Conservation (phyloP, 2,888 invertebrate genomes). For the Chouioia cunea region DNA sequence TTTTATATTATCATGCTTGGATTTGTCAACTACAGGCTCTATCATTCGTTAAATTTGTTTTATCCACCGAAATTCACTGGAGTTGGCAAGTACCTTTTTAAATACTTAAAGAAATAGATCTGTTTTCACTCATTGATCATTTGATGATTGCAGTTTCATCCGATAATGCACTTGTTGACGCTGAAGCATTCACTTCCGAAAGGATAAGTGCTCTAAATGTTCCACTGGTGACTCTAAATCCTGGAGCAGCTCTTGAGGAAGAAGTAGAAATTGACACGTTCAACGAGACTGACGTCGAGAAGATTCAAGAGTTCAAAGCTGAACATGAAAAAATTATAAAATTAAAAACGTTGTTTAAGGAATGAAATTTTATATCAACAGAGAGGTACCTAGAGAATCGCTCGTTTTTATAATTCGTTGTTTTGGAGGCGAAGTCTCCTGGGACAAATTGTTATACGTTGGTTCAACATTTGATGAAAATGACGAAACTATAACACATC, state of each 20-base stretch:
- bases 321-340: slow-evolving; percentile 82
- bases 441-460: slow-evolving; percentile 88
- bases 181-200: slow-evolving; percentile 82
- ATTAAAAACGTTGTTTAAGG: slow-evolving; percentile 89
- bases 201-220: slow-evolving; percentile 88
- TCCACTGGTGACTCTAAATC: slow-evolving; percentile 72
- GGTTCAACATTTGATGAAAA: slow-evolving; percentile 90
- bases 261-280: slow-evolving; percentile 80
- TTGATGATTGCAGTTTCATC: slow-evolving; percentile 55
- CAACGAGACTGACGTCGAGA: slow-evolving; percentile 75
- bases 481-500: slow-evolving; percentile 95
- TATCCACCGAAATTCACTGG: slow-evolving; percentile 89
- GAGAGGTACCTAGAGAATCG: slow-evolving; percentile 96
- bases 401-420: slow-evolving; percentile 91
- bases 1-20: slow-evolving; percentile 96
- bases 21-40: slow-evolving; percentile 95
- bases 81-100: slow-evolving; percentile 52
- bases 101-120: too few relatives aligned
- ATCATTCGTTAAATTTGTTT: slow-evolving; percentile 86
- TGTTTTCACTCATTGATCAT: neutral
- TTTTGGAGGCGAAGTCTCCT: slow-evolving; percentile 96
- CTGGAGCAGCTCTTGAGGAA: slow-evolving; percentile 71
- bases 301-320: slow-evolving; percentile 80
- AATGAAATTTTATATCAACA: slow-evolving; percentile 90
- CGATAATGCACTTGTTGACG: slow-evolving; percentile 80